A percentile compares a stretch with the other conserved stretches of the same genome.
phyloP scores from a whole-genome alignment of 2,113 vertebrate genomes.

The Colaptes auratus region DNA sequence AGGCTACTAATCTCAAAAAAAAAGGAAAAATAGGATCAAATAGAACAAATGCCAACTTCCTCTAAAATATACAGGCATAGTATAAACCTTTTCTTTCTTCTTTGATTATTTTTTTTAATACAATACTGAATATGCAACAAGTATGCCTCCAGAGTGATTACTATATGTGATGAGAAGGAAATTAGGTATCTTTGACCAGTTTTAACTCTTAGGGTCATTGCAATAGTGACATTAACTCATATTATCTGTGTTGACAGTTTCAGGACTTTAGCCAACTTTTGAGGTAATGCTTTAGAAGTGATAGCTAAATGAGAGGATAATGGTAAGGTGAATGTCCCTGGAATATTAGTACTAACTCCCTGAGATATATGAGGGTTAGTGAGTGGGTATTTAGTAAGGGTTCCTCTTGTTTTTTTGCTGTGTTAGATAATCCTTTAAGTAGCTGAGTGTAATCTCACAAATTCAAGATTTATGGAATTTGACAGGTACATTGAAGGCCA shows the following conservation, averaged over 20 bases:
- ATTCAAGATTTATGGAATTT: background rate
- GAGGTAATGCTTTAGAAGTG: background rate
- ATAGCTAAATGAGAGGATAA: background rate
- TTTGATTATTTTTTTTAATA: background rate
- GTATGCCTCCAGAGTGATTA: background rate
- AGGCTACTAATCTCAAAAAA: background rate
- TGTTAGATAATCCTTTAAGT: background rate
- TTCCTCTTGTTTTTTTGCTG: background rate
- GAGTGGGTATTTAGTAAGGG: background rate
- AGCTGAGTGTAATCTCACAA: background rate
- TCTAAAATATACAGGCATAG: background rate
- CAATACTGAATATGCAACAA: background rate
- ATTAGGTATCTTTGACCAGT: background rate
- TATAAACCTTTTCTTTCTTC: background rate
- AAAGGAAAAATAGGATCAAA: background rate
- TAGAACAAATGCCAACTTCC: background rate
- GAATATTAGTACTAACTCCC: background rate
- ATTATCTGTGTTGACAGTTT: background rate
- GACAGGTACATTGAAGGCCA: background rate
- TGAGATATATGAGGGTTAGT: background rate
- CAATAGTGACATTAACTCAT: background rate
- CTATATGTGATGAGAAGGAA: background rate
- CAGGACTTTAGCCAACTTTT: background rate
- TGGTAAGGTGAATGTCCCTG: background rate
- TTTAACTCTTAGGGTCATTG: background rate